Evolutionary conservation across 2,888 invertebrate genomes (phyloP), one percentile per base, ranked within the genome.

Genomic region (Nemoura dubitans): DNA sequence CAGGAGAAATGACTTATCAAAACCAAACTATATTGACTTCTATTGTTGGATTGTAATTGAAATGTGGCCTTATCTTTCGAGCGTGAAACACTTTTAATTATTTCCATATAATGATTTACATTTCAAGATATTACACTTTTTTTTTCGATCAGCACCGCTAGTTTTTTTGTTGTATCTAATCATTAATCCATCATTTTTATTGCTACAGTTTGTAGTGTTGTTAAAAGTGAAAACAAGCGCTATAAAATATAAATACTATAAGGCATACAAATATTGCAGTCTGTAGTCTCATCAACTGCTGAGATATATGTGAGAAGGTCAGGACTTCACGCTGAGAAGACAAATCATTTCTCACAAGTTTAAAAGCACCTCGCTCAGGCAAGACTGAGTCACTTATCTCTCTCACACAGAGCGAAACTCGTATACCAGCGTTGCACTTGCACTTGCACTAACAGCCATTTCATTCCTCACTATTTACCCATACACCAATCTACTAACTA

Each of bases 281-380:
- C 78, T 21, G 42, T 25, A 28, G 84, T 81, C 87, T 87, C 87
- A 87, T 87, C 87, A 87, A 28, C 26, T 86, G n/a, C 30, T 86
- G 85, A 87, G 87, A 87, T 86, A 87, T 86, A 87, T 87, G 87
- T 85, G 86, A 85, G 87, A 86, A 86, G 87, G 87, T 86, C 86
- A 87, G 76, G 86, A 82, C 82, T 77, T 29, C 87, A 30, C 29
- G 86, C 83, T 43, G 86, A 27, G 87, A 25, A 85, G 85, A 87
- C 87, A 87, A 87, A 87, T 87, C 87, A 87, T 84, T 84, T 76
- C 84, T 84, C 84, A 84, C 84, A 84, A 29, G 26, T 84, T 30
- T 27, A 14, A 81, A 81, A 84, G 59, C 59, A 84, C 28, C 59
- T 83, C 83, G 25, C 25, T 59, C 59, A 14, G 21, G 10, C 43